Percentiles rank a stretch among this genome's conserved stretches.
Conservation (phyloP, 2,113 vertebrate species). For the Murina feae region DNA sequence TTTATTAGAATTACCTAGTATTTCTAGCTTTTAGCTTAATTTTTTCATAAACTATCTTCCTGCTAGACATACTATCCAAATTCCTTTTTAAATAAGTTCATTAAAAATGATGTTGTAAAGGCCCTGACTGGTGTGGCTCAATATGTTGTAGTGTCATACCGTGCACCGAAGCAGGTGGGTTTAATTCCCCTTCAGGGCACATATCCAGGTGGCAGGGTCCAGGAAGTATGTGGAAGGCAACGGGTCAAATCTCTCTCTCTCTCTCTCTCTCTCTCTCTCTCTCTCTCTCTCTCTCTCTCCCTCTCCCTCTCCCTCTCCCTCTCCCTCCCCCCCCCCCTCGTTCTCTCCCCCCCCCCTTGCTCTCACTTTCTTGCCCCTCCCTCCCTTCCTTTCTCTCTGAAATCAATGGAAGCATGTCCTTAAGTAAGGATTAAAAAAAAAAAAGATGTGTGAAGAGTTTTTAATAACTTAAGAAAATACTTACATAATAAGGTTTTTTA, state of each 20-base stretch:
- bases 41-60: constrained; percentile 17
- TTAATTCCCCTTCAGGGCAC: neutral
- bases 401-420: neutral
- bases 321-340: neutral
- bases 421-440: neutral
- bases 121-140: neutral
- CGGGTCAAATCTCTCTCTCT: neutral
- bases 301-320: too few species aligned
- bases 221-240: neutral
- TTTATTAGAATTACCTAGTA: neutral
- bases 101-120: constrained; percentile 10
- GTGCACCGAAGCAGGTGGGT: neutral
- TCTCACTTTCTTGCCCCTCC: too few species aligned
- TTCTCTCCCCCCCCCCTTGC: neutral
- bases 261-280: neutral
- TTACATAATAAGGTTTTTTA: neutral
- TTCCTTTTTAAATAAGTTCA: constrained; percentile 15
- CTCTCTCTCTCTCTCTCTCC: too few species aligned
- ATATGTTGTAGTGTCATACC: neutral
- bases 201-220: neutral
- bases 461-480: constrained; percentile 48
- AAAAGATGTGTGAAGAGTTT: neutral
- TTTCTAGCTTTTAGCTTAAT: constrained; percentile 8
- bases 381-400: neutral
- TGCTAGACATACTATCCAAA: neutral